These are phyloP conservation scores for Vulpes ferrilata DNA, from an alignment of 2,113 vertebrate species.

Conservation along the genomic window DNA sequence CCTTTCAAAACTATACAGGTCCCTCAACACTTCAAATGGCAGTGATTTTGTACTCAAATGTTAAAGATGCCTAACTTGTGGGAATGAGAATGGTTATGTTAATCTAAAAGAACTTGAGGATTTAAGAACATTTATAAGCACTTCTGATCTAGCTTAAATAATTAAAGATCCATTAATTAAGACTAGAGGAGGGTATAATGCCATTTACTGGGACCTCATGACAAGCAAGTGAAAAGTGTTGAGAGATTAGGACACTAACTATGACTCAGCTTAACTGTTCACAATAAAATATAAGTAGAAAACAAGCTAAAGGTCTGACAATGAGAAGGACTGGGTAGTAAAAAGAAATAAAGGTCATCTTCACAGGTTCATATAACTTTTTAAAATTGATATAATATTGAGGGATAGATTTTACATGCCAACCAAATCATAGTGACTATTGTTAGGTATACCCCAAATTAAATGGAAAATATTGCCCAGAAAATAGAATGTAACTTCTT, in stretches of 20 bases:
- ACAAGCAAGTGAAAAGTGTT: not conserved
- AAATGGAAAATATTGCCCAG: not conserved
- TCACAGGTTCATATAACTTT: not conserved
- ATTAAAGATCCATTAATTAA: slow-evolving; percentile 13
- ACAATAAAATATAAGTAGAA: not conserved
- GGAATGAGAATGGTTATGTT: not conserved
- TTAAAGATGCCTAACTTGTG: not conserved
- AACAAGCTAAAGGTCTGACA: not conserved
- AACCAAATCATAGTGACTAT: not conserved
- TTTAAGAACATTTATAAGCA: not conserved
- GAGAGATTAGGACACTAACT: not conserved
- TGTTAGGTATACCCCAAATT: not conserved
- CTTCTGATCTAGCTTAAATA: slow-evolving; percentile 10
- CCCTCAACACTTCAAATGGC: not conserved
- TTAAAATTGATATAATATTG: not conserved
- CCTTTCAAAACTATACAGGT: not conserved
- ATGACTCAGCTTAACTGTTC: not conserved
- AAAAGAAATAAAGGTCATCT: not conserved
- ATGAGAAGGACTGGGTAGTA: not conserved
- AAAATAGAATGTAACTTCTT: slow-evolving; percentile 1
- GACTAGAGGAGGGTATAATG: not conserved
- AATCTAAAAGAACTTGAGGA: slow-evolving; percentile 35
- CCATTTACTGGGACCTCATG: not conserved
- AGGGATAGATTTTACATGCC: not conserved
- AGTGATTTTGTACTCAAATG: not conserved